phyloP scores from a whole-genome alignment of 2,113 vertebrate genomes.

The Xyliphius kryptos region DNA sequence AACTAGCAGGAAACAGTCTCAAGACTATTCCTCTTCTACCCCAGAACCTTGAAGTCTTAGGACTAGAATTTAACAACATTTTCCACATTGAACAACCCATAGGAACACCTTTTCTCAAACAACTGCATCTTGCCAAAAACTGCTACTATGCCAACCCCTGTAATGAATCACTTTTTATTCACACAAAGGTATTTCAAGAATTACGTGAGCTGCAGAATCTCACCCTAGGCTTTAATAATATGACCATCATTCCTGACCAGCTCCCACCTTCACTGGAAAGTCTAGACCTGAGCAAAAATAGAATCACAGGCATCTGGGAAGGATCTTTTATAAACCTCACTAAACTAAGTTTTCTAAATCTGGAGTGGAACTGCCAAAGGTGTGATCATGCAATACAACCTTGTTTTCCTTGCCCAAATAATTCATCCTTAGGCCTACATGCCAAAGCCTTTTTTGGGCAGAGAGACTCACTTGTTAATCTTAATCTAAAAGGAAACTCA shows the following conservation, averaged over 20 bases:
- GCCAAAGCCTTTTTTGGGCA: slow-evolving; percentile 49
- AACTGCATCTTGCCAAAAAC: slow-evolving; percentile 58
- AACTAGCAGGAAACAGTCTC: slow-evolving; percentile 65
- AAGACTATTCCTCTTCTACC: slow-evolving; percentile 60
- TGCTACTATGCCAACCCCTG: slow-evolving; percentile 69
- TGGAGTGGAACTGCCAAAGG: slow-evolving; percentile 73
- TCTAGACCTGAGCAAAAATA: slow-evolving; percentile 66
- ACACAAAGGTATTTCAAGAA: slow-evolving; percentile 47
- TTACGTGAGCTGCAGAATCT: slow-evolving; percentile 56
- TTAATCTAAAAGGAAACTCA: slow-evolving; percentile 69
- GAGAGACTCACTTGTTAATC: slow-evolving; percentile 48
- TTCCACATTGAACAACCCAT: slow-evolving; percentile 49
- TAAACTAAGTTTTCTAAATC: slow-evolving; percentile 48
- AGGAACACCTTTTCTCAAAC: slow-evolving; percentile 49
- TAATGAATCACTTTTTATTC: slow-evolving; percentile 54
- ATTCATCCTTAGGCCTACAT: slow-evolving; percentile 52
- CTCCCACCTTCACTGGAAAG: slow-evolving; percentile 61
- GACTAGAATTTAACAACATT: slow-evolving; percentile 60
- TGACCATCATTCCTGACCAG: slow-evolving; percentile 60
- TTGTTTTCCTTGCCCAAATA: slow-evolving; percentile 65
- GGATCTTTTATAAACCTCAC: slow-evolving; percentile 56
- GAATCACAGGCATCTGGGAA: slow-evolving; percentile 51
- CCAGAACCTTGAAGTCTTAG: slow-evolving; percentile 47
- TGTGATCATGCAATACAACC: slow-evolving; percentile 68
- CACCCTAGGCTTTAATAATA: slow-evolving; percentile 68